A percentile compares a stretch with the other conserved stretches of the same genome.
Conservation (phyloP, 2,113 vertebrate genomes). For the Anhinga rufa region DNA sequence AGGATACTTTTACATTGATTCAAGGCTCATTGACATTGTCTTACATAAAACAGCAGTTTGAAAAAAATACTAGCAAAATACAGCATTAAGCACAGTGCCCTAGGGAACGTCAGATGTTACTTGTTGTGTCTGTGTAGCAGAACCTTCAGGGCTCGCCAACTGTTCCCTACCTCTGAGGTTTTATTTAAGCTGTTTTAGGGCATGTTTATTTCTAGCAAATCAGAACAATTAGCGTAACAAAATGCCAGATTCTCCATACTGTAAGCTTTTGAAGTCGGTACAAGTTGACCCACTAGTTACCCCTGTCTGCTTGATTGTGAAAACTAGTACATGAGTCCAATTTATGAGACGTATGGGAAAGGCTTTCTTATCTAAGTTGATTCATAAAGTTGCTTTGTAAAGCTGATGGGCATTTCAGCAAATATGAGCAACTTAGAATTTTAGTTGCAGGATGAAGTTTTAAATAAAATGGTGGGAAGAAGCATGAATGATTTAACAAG, state of each 20-base stretch:
- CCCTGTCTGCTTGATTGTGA: conserved; percentile 17
- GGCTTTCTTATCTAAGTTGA: background rate
- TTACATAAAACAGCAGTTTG: background rate
- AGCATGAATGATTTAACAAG: background rate
- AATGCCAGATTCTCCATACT: background rate
- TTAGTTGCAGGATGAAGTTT: background rate
- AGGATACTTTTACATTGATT: background rate
- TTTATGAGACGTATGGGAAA: conserved; percentile 7
- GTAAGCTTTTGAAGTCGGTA: conserved; percentile 18
- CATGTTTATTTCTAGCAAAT: conserved; percentile 50
- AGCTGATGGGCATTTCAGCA: background rate
- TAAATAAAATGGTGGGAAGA: background rate
- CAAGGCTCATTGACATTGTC: background rate
- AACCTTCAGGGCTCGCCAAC: conserved; percentile 14
- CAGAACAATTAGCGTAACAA: conserved; percentile 33
- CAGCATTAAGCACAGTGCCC: background rate
- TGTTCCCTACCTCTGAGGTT: conserved; percentile 50
- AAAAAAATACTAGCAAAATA: background rate
- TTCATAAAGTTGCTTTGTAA: conserved; percentile 22
- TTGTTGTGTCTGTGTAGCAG: conserved; percentile 12
- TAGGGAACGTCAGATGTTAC: background rate
- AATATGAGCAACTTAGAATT: background rate
- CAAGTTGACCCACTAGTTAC: background rate
- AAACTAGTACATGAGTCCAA: background rate
- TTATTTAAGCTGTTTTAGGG: conserved; percentile 20